A percentile compares a stretch with the other conserved stretches of the same genome.
Conservation (phyloP, 2,888 invertebrate genomes). For the Phorcus lineatus region DNA sequence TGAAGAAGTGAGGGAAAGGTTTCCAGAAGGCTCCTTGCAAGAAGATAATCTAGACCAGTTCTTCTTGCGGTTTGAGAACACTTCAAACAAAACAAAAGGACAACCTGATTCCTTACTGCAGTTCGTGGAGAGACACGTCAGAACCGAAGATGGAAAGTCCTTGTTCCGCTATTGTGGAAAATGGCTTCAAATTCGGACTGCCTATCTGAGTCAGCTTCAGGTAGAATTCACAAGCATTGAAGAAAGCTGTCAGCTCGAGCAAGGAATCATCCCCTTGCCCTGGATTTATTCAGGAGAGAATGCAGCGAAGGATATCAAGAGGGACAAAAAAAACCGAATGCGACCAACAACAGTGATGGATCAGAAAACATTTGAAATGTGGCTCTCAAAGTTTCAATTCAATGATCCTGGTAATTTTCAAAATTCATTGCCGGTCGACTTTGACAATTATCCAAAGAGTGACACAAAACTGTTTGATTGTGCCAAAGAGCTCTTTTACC, state of each 20-base stretch:
- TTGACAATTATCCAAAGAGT: neutral
- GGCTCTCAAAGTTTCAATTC: no score
- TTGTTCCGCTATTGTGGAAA: neutral
- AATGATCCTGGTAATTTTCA: no score
- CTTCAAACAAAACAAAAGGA: no score
- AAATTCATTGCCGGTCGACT: no score
- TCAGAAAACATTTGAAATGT: no score
- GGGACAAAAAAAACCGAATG: neutral
- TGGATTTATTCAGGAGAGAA: neutral
- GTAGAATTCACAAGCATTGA: neutral
- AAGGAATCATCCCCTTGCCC: neutral
- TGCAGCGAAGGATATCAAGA: neutral
- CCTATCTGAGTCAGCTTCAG: neutral
- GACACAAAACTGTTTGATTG: neutral
- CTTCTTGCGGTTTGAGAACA: no score
- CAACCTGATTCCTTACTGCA: neutral
- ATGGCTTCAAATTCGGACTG: neutral
- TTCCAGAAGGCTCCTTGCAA: no score
- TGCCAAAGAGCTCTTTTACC: neutral
- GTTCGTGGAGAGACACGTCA: neutral
- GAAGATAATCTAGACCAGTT: no score
- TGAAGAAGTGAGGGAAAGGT: no score
- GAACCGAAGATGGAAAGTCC: neutral
- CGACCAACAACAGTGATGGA: neutral
- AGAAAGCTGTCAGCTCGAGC: neutral